Conservation (phyloP, 2,797 vertebrate species). For the Valencia hispanica region DNA sequence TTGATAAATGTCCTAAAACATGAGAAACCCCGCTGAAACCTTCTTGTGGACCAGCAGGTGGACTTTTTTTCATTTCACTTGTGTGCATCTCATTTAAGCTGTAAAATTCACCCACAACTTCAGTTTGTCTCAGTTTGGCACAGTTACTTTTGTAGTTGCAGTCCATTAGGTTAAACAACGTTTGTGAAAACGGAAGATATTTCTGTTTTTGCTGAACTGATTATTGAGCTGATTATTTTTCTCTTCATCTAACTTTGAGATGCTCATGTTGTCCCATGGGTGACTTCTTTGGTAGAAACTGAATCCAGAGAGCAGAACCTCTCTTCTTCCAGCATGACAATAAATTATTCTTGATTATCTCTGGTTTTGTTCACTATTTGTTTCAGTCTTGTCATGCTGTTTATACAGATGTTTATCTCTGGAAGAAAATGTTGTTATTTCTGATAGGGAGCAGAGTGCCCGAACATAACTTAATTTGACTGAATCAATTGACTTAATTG, state of each 20-base stretch:
- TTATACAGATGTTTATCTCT: constrained; percentile 3
- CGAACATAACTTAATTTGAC: constrained; percentile 23
- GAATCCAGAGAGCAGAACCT: constrained; percentile 6
- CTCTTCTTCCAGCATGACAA: neutral
- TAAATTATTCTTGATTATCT: neutral
- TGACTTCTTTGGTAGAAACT: neutral
- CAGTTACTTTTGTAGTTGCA: constrained; percentile 1
- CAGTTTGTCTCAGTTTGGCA: neutral
- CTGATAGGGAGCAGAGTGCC: constrained; percentile 11
- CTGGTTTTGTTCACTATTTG: neutral
- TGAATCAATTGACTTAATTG: too few relatives aligned
- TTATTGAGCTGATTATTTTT: constrained; percentile 7
- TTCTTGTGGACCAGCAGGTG: neutral
- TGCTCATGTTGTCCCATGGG: neutral
- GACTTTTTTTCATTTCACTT: neutral
- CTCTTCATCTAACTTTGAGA: neutral
- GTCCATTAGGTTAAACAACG: neutral
- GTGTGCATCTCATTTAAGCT: neutral
- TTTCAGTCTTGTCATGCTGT: constrained; percentile 4
- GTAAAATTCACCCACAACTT: neutral
- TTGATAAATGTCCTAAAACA: neutral
- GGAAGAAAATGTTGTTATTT: neutral
- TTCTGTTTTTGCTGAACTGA: constrained; percentile 3
- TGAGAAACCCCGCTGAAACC: neutral
- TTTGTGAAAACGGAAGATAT: neutral